Percentiles rank a stretch among this genome's conserved stretches.
Conservation (phyloP, 2,797 vertebrate species). For the Iguana delicatissima region DNA sequence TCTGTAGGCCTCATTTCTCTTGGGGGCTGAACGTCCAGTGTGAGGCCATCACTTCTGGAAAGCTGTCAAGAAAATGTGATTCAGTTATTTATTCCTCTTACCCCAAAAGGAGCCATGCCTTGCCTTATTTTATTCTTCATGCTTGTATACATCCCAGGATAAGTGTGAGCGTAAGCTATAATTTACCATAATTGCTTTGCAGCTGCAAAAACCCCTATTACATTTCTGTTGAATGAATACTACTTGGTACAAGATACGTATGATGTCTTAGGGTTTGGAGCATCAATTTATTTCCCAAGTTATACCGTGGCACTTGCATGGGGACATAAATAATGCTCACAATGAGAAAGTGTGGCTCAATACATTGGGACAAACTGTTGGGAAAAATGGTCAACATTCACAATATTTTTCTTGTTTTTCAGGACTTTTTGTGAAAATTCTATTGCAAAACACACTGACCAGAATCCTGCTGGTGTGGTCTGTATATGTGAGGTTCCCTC, state of each 20-base stretch:
- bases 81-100: not conserved
- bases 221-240: not conserved
- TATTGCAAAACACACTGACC: too few relatives aligned
- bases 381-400: too few relatives aligned
- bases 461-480: too few relatives aligned
- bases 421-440: too few relatives aligned
- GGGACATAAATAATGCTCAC: too few relatives aligned
- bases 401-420: too few relatives aligned
- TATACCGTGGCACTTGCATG: too few relatives aligned
- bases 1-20: not conserved
- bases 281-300: not conserved
- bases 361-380: too few relatives aligned
- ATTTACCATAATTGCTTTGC: slow-evolving; percentile 31
- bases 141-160: not conserved
- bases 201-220: slow-evolving; percentile 19
- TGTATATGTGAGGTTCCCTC: too few relatives aligned
- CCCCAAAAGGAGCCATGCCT: not conserved
- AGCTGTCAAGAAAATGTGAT: not conserved
- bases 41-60: not conserved
- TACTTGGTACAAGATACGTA: not conserved
- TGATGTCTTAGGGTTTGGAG: not conserved
- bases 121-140: not conserved
- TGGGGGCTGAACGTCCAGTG: not conserved
- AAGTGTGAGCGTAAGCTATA: slow-evolving; percentile 25
- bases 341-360: too few relatives aligned